Evolutionary conservation across 2,888 invertebrate species (phyloP).

Genomic region (Calephelis perditalis): DNA sequence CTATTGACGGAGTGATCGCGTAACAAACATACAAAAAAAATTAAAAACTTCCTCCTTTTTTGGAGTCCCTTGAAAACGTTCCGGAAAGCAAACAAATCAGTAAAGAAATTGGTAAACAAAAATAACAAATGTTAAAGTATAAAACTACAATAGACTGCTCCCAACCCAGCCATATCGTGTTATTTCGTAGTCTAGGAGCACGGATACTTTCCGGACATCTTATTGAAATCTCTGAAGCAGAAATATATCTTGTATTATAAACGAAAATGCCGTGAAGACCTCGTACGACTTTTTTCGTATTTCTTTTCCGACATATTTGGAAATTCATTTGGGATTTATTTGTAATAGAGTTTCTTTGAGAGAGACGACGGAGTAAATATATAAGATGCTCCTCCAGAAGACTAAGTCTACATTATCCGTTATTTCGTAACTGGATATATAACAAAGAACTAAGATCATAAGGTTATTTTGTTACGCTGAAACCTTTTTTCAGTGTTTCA

Average conservation of each 20-base stretch:
- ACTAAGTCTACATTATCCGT: no score
- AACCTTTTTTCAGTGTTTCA: no score
- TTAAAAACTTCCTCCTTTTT: no score
- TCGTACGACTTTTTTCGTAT: not conserved
- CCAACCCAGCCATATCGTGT: not conserved
- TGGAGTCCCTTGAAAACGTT: no score
- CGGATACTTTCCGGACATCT: constrained; percentile 7
- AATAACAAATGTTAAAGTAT: not conserved
- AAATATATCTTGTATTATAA: constrained; percentile 7
- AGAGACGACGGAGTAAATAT: not conserved
- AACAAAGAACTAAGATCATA: no score
- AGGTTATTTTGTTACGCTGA: no score
- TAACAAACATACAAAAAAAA: no score
- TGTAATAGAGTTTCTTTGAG: not conserved
- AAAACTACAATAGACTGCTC: not conserved
- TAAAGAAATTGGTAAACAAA: not conserved
- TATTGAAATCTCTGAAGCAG: constrained; percentile 10
- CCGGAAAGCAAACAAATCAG: no score
- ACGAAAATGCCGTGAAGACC: constrained; percentile 2
- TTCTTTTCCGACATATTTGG: not conserved
- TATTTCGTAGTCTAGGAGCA: not conserved
- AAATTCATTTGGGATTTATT: constrained; percentile 1
- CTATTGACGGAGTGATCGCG: no score
- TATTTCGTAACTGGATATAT: no score
- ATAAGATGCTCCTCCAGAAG: not conserved